Conservation (phyloP, 2,113 vertebrate genomes). For the Pavo muticus region DNA sequence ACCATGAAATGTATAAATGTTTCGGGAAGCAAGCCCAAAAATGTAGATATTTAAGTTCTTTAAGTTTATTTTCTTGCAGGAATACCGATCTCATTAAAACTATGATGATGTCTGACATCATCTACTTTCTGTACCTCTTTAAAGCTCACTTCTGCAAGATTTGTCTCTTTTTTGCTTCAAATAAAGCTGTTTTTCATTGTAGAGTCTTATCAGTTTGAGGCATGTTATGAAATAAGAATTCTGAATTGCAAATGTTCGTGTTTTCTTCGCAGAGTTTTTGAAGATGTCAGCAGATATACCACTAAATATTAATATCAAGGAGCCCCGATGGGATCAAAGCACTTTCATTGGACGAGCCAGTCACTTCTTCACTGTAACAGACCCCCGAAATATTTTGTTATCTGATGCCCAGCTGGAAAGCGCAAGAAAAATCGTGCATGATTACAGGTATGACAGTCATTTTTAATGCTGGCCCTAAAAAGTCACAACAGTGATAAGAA, state of each 20-base stretch:
- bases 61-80: not conserved
- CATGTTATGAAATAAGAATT: not conserved
- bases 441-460: conserved; percentile 87
- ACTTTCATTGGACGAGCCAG: conserved; percentile 92
- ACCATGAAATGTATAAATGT: not conserved
- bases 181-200: not conserved
- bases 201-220: not conserved
- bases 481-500: not conserved
- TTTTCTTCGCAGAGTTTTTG: conserved; percentile 56
- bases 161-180: not conserved
- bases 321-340: conserved; percentile 96
- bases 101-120: not conserved
- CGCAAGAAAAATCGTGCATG: conserved; percentile 87
- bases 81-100: not conserved
- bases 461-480: not conserved
- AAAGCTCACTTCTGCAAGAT: not conserved
- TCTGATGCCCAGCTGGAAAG: conserved; percentile 87
- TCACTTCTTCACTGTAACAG: conserved; percentile 98
- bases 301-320: conserved; percentile 92
- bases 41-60: not conserved
- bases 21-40: not conserved
- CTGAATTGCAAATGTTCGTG: not conserved
- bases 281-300: conserved; percentile 91
- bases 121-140: not conserved
- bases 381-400: conserved; percentile 93